Evolutionary conservation across 2,797 vertebrate genomes (phyloP).

Genomic region (Sciaenops ocellatus): DNA sequence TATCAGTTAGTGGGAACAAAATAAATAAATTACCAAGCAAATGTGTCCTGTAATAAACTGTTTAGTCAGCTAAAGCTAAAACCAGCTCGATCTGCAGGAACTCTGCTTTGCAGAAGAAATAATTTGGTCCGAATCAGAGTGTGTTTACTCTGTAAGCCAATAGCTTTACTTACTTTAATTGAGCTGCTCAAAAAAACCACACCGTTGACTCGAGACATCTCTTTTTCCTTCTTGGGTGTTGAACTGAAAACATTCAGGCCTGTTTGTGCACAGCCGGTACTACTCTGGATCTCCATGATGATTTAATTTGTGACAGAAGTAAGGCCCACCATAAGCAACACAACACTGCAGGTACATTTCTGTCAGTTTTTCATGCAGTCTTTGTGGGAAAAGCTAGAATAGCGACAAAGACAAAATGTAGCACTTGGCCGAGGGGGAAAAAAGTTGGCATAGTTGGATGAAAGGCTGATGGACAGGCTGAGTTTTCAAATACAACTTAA

Average conservation of each 20-base stretch:
- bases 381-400: not conserved
- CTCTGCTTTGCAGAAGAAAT: not conserved
- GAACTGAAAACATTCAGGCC: not conserved
- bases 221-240: not conserved
- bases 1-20: not conserved
- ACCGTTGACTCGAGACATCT: not conserved
- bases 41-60: no score
- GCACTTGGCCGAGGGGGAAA: not conserved
- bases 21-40: not conserved
- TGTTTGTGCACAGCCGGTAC: not conserved
- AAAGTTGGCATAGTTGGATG: not conserved
- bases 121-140: not conserved
- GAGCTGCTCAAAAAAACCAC: not conserved
- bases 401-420: no score
- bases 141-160: not conserved
- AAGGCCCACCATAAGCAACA: no score
- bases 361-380: not conserved
- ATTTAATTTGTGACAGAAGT: not conserved
- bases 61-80: not conserved
- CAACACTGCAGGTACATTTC: not conserved
- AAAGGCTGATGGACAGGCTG: not conserved
- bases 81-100: not conserved
- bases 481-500: not conserved
- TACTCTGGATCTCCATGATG: not conserved
- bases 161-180: not conserved